phyloP scores from a whole-genome alignment of 1,140 invertebrate species.

The Temnothorax longispinosus region DNA sequence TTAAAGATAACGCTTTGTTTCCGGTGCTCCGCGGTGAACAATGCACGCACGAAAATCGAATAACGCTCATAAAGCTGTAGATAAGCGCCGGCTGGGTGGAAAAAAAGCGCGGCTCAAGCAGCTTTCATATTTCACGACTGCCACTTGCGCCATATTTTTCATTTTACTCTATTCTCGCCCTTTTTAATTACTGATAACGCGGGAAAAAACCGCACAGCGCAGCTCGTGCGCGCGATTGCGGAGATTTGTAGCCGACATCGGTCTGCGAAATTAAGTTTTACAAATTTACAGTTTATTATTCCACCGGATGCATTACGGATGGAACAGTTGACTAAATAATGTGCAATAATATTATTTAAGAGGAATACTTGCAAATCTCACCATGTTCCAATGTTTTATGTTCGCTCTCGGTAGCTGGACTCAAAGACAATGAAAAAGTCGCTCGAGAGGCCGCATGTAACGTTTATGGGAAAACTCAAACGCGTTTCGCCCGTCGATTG shows the following conservation, averaged over 20 bases:
- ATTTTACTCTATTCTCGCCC: slow-evolving; percentile 64
- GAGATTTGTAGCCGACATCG: slow-evolving; percentile 45
- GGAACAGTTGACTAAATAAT: slow-evolving; percentile 29
- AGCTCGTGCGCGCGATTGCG: neutral
- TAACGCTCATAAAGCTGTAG: slow-evolving; percentile 72
- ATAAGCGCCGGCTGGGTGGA: slow-evolving; percentile 65
- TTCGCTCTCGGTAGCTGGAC: neutral
- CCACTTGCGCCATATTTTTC: slow-evolving; percentile 63
- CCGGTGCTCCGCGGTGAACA: slow-evolving; percentile 60
- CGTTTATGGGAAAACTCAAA: neutral
- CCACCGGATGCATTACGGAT: slow-evolving; percentile 37
- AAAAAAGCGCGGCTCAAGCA: slow-evolving; percentile 69
- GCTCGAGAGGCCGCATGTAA: neutral
- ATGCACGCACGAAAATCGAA: slow-evolving; percentile 74
- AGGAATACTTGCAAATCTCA: neutral
- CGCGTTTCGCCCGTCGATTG: neutral
- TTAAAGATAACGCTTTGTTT: slow-evolving; percentile 78
- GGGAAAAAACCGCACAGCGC: neutral
- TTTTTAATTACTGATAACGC: slow-evolving; percentile 71
- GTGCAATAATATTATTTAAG: slow-evolving; percentile 34
- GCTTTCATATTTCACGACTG: slow-evolving; percentile 70
- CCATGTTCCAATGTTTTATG: neutral
- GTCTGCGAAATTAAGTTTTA: slow-evolving; percentile 57
- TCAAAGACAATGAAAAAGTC: neutral
- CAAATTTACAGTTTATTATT: slow-evolving; percentile 61